These are phyloP conservation scores for Celastrina argiolus DNA, from an alignment of 2,888 invertebrate species.

Conservation along the genomic window DNA sequence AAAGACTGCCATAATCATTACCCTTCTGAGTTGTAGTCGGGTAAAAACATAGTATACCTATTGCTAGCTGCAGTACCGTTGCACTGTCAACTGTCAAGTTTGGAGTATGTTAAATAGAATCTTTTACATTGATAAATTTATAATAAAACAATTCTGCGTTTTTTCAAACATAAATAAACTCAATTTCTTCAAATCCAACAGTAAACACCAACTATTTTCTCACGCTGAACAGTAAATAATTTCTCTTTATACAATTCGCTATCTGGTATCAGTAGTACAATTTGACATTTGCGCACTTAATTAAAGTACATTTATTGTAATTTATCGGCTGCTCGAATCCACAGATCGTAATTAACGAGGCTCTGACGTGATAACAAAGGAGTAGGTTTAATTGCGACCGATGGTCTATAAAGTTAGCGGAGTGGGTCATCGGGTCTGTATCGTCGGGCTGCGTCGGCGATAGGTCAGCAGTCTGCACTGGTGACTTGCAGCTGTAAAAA, in stretches of 20 bases:
- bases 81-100: too few species aligned
- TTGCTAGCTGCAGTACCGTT: too few species aligned
- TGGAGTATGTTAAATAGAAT: too few species aligned
- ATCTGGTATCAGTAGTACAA: slow-evolving; percentile 13
- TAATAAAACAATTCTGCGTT: too few species aligned
- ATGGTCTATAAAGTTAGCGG: slow-evolving; percentile 69
- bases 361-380: slow-evolving; percentile 40
- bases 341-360: slow-evolving; percentile 38
- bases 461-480: slow-evolving; percentile 38
- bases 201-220: background rate
- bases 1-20: too few species aligned
- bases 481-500: background rate
- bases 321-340: slow-evolving; percentile 34
- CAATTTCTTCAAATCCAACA: background rate
- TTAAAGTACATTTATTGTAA: slow-evolving; percentile 38
- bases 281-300: slow-evolving; percentile 39
- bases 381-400: slow-evolving; percentile 59
- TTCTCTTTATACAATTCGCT: background rate
- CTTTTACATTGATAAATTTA: too few species aligned
- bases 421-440: slow-evolving; percentile 58
- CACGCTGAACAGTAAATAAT: slow-evolving; percentile 19
- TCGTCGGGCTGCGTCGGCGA: slow-evolving; percentile 45
- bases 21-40: too few species aligned
- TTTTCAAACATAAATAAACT: too few species aligned
- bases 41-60: too few species aligned